Conservation (phyloP, 2,113 vertebrate genomes). For the rabbit (Oryctolagus cuniculus) region mOryCun1.1 NC_091433.1:190288001-190288500, state of each 20-base stretch:
- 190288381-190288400: constrained; percentile 70
- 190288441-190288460: constrained; percentile 40
- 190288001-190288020: no score
- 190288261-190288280: constrained; percentile 70
- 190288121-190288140: constrained; percentile 65
- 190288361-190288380: constrained; percentile 46
- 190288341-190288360: constrained; percentile 77
- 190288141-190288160: constrained; percentile 63
- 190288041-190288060: neutral
- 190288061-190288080: no score
- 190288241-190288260: constrained; percentile 48
- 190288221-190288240: neutral
- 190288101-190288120: constrained; percentile 50
- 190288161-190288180: constrained; percentile 62
- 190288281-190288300: constrained; percentile 79
- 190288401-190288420: constrained; percentile 68
- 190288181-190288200: constrained; percentile 62
- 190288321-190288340: constrained; percentile 59
- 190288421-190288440: neutral
- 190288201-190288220: constrained; percentile 69
- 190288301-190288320: constrained; percentile 79
- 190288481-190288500: neutral
- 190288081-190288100: neutral
- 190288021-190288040: neutral
- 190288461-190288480: neutral